Conservation (phyloP, 2,797 vertebrate species). For the Buceros bicornis region DNA sequence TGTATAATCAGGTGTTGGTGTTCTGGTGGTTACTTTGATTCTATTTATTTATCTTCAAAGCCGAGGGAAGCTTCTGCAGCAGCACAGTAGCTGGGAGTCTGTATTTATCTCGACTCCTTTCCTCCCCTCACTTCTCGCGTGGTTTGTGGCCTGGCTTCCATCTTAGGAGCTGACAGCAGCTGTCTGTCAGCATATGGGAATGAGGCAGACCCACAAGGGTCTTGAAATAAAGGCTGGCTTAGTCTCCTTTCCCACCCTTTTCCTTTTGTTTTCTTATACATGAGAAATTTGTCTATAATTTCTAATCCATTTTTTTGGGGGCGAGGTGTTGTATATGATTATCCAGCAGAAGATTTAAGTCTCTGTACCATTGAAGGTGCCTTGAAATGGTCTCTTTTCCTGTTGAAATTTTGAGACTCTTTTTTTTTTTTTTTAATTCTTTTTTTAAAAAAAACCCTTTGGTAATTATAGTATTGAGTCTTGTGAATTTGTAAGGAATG, state of each 20-base stretch:
- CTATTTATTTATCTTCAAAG: not conserved
- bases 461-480: not conserved
- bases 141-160: not conserved
- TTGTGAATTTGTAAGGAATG: not conserved
- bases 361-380: not conserved
- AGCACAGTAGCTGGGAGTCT: not conserved
- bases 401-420: not conserved
- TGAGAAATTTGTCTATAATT: not conserved
- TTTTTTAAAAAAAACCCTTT: not conserved
- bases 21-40: not conserved
- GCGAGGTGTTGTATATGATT: not conserved
- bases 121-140: fast-evolving
- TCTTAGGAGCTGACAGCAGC: not conserved
- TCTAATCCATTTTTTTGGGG: not conserved
- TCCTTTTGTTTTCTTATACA: not conserved
- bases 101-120: not conserved
- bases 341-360: not conserved
- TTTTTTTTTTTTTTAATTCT: not conserved
- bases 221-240: not conserved
- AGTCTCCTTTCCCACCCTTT: not conserved
- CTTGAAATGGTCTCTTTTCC: not conserved
- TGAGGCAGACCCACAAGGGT: not conserved
- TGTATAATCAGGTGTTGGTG: not conserved
- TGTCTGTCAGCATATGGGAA: not conserved
- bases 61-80: not conserved